phyloP scores from a whole-genome alignment of 1,140 invertebrate genomes.

The Drosophila ananassae region DNA sequence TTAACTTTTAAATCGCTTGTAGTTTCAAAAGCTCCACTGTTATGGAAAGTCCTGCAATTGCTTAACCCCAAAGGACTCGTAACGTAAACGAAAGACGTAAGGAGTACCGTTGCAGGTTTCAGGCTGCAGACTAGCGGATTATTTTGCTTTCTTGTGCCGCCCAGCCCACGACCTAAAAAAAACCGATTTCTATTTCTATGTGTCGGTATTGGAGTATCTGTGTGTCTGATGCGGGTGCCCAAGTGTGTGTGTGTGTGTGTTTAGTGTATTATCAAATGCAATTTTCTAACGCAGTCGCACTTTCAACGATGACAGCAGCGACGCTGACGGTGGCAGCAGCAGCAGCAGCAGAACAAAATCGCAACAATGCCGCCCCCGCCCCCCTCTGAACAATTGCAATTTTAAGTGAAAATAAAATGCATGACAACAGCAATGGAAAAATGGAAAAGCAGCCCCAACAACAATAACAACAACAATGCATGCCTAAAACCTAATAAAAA shows the following conservation, averaged over 20 bases:
- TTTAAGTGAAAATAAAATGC: conserved; percentile 82
- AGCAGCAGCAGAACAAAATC: conserved; percentile 24
- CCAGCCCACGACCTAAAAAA: conserved; percentile 71
- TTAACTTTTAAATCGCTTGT: no score
- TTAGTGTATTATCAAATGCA: conserved; percentile 73
- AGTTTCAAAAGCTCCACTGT: background rate
- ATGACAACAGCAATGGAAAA: conserved; percentile 51
- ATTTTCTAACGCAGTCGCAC: conserved; percentile 83
- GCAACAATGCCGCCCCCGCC: conserved; percentile 13
- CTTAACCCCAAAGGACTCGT: background rate
- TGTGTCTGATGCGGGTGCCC: conserved; percentile 5
- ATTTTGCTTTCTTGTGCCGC: conserved; percentile 33
- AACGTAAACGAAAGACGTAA: conserved; percentile 23
- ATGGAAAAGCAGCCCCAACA: conserved; percentile 8
- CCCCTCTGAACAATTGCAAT: conserved; percentile 68
- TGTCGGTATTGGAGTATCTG: background rate
- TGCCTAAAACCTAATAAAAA: conserved; percentile 83
- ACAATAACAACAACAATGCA: conserved; percentile 62
- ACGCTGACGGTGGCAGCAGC: conserved; percentile 16
- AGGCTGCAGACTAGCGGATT: conserved; percentile 11
- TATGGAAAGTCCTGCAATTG: background rate
- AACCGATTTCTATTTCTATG: conserved; percentile 47
- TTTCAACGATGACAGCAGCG: conserved; percentile 70
- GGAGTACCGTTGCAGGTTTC: conserved; percentile 6
- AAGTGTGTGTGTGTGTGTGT: conserved; percentile 40